A percentile compares a stretch with the other conserved stretches of the same genome.
These are phyloP conservation scores for Gymnoscopelus braueri DNA, from an alignment of 2,797 vertebrate species.

Conservation along the genomic window DNA sequence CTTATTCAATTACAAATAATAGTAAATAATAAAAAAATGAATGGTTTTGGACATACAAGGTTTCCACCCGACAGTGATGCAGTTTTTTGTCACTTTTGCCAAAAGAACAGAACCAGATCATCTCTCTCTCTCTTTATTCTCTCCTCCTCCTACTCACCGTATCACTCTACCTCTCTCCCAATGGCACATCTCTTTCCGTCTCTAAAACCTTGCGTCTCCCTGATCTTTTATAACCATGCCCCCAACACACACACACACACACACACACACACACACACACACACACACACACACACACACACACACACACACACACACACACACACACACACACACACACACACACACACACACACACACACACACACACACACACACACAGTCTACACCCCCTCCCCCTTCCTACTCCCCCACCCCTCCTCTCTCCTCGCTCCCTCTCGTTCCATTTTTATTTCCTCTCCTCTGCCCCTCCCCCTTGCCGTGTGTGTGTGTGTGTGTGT, in stretches of 20 bases:
- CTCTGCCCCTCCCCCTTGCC: too few relatives aligned
- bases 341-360: neutral
- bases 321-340: neutral
- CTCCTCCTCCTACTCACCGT: too few relatives aligned
- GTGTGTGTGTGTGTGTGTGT: neutral
- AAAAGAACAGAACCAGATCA: too few relatives aligned
- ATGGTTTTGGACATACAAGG: too few relatives aligned
- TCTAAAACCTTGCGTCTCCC: neutral
- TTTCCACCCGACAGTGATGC: too few relatives aligned
- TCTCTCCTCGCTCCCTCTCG: too few relatives aligned
- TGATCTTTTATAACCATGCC: neutral
- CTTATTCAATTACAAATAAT: too few relatives aligned
- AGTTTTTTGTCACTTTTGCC: too few relatives aligned
- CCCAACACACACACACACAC: neutral
- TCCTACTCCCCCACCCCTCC: too few relatives aligned
- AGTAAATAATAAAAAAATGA: too few relatives aligned
- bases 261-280: conserved; percentile 1
- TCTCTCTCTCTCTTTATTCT: neutral
- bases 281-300: conserved; percentile 1
- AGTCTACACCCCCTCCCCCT: neutral
- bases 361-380: neutral
- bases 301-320: conserved; percentile 5
- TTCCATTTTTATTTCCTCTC: too few relatives aligned
- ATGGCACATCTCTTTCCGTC: neutral
- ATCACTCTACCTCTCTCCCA: too few relatives aligned